Base-by-base conservation (phyloP, 2,797 vertebrate genomes). In the Semaprochilodus insignis region DNA sequence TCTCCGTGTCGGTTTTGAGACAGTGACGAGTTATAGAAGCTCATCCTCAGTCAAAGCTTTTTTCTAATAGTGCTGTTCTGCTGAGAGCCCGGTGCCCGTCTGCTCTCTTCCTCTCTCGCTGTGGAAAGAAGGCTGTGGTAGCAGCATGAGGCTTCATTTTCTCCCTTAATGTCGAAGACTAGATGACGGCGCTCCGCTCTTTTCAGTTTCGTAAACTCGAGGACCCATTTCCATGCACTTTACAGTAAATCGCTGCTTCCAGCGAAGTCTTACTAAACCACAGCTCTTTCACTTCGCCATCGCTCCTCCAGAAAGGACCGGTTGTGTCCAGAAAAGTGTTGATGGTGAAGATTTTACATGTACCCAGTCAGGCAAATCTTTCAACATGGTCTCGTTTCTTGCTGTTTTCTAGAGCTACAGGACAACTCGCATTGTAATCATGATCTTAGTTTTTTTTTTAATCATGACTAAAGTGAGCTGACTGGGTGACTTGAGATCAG, bases 1-100 rank as follows among this genome's bases (percentile, higher is more conserved):
- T 19, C 71, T 16, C 78, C 21, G 72, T 62, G 66, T 73, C 78
- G 60, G 66, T 3, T 85, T 48, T 70, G 60, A 3, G 27, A 77
- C 57, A 67, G 60, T 82, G 34, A 62, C 52, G 73, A 44, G 44
- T 67, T 77, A 25, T 66, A 71, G 77, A 80, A 73, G 80, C 55
- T 27, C 31, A 44, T 62, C 25, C 67, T 54, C 54, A 34, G 51
- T 74, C 63, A 75, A 78, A 74, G 74, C 57, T 78, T 73, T 51
- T 71, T 55, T 54, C 51, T 82, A 78, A 82, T 79, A 54, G 36
- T 36, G 36, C 69, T 83, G 63, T 72, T 67, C 31, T 67, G 72
- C 48, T 76, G 71, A 82, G 65, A 85, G 77, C 75, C 44, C 27
- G 60, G 52, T 80, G 77, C 44, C 51, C 67, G 73, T 51, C 73